phyloP scores from a whole-genome alignment of 2,113 vertebrate genomes.

The Hystrix brachyura region DNA sequence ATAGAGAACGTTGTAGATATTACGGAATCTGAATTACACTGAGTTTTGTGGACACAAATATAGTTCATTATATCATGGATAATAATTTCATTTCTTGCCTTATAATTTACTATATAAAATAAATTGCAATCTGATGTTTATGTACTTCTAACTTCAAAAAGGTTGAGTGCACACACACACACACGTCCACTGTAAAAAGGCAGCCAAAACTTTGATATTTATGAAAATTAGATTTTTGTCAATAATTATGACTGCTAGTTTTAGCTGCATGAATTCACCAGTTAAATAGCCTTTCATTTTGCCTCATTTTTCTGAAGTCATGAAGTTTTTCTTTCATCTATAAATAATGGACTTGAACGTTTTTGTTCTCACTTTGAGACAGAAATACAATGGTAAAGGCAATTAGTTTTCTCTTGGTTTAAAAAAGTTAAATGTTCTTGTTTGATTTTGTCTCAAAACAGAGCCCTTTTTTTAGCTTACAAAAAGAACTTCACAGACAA shows the following conservation, averaged over 20 bases:
- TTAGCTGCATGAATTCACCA: not conserved
- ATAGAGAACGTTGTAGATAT: not conserved
- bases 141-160: not conserved
- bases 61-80: not conserved
- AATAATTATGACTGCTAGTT: not conserved
- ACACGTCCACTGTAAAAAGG: not conserved
- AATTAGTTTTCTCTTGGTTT: not conserved
- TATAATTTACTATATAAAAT: not conserved
- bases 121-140: not conserved
- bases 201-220: not conserved
- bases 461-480: not conserved
- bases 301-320: not conserved
- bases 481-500: not conserved
- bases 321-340: not conserved
- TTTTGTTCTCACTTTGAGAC: not conserved
- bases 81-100: not conserved
- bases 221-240: slow-evolving; percentile 32
- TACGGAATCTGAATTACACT: not conserved
- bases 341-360: not conserved
- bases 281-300: slow-evolving; percentile 15
- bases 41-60: not conserved
- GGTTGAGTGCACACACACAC: not conserved
- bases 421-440: not conserved
- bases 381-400: not conserved
- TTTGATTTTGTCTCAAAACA: not conserved